Evolutionary conservation across 1,140 invertebrate species (phyloP).

Genomic region (Sycobia sp.): DNA sequence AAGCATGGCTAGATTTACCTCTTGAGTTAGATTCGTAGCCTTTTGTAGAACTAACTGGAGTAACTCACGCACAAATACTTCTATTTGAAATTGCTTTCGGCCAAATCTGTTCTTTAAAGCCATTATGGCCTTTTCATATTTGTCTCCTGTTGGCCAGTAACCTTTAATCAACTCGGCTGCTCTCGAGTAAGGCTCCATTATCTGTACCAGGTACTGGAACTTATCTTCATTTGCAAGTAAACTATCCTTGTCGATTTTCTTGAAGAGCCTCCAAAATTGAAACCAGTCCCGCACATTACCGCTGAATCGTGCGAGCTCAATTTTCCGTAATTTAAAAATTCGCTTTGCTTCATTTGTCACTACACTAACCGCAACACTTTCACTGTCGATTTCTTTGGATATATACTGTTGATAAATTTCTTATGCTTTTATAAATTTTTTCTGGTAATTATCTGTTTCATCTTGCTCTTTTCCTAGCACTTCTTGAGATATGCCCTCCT

Average conservation of each 20-base stretch:
- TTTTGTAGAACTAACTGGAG: slow-evolving; percentile 37
- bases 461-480: too few relatives aligned
- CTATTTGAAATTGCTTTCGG: slow-evolving; percentile 38
- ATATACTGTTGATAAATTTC: too few relatives aligned
- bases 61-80: slow-evolving; percentile 43
- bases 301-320: too few relatives aligned
- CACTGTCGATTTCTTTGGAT: too few relatives aligned
- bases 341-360: too few relatives aligned
- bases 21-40: background rate
- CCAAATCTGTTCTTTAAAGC: slow-evolving; percentile 34
- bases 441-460: too few relatives aligned
- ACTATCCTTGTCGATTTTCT: slow-evolving; percentile 48
- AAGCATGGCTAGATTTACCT: slow-evolving; percentile 30
- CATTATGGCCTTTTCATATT: slow-evolving; percentile 32
- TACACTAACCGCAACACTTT: too few relatives aligned
- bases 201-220: too few relatives aligned
- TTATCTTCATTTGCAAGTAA: slow-evolving; percentile 42
- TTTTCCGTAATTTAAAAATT: slow-evolving; percentile 40
- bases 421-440: too few relatives aligned
- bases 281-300: too few relatives aligned
- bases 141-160: slow-evolving; percentile 26
- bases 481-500: too few relatives aligned
- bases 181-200: too few relatives aligned
- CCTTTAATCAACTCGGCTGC: slow-evolving; percentile 32
- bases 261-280: slow-evolving; percentile 50